Evolutionary conservation across 2,113 vertebrate species (phyloP).

Genomic region (Hymenochirus boettgeri): DNA sequence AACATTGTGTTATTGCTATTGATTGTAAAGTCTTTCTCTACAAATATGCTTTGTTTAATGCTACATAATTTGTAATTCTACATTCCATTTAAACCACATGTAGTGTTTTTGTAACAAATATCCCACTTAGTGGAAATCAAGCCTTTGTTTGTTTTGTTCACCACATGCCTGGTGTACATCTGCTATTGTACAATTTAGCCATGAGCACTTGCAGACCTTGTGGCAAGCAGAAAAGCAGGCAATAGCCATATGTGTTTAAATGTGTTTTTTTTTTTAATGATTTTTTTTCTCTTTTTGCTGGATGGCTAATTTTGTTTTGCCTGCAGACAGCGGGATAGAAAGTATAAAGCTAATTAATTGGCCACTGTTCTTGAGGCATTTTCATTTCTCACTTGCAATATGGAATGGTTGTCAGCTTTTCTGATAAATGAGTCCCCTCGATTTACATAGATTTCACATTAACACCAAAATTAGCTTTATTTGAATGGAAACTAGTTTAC

Average conservation of each 20-base stretch:
- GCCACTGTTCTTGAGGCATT: conserved; percentile 79
- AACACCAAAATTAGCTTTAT: conserved; percentile 84
- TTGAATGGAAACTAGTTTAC: conserved; percentile 74
- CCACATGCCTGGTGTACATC: conserved; percentile 74
- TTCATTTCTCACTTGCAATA: conserved; percentile 84
- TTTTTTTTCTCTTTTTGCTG: conserved; percentile 74
- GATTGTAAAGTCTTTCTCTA: too few relatives aligned
- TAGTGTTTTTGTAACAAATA: neutral
- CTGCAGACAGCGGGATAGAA: conserved; percentile 77
- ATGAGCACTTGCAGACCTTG: conserved; percentile 75
- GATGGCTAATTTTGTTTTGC: conserved; percentile 77
- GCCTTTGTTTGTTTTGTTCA: conserved; percentile 67
- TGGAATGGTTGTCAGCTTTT: conserved; percentile 90
- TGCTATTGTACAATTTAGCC: conserved; percentile 76
- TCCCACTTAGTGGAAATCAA: conserved; percentile 1
- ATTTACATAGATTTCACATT: conserved; percentile 98
- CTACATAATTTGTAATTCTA: neutral
- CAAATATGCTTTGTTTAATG: too few relatives aligned
- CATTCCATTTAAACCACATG: neutral
- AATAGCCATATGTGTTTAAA: conserved; percentile 82
- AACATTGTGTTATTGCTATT: too few relatives aligned
- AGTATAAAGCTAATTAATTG: conserved; percentile 92
- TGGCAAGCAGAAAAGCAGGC: conserved; percentile 74
- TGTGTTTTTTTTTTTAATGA: conserved; percentile 63
- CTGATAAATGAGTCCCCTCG: conserved; percentile 92